Conservation (phyloP, 2,113 vertebrate species). For the Polypterus bichir region DNA sequence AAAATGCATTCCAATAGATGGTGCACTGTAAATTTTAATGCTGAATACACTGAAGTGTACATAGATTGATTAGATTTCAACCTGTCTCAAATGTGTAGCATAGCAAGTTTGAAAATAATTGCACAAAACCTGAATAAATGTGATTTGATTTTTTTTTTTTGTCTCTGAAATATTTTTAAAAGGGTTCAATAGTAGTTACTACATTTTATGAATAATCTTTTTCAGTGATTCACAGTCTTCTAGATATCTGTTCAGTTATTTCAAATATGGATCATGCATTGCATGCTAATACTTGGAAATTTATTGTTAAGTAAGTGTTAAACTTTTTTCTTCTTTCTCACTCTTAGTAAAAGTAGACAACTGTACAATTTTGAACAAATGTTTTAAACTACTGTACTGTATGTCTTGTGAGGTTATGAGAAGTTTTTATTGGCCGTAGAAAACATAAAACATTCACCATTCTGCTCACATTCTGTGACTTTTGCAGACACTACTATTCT, state of each 20-base stretch:
- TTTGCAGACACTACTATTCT: too few relatives aligned
- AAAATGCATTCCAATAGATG: too few relatives aligned
- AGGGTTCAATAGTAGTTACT: background rate
- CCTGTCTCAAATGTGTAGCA: too few relatives aligned
- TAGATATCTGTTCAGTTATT: constrained; percentile 83
- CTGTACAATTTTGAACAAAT: too few relatives aligned
- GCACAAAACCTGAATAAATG: background rate
- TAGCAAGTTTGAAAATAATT: background rate
- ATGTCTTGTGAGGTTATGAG: too few relatives aligned
- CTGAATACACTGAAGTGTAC: too few relatives aligned
- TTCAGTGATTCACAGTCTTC: constrained; percentile 76
- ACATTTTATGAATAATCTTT: background rate
- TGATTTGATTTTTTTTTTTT: background rate
- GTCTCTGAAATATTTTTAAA: background rate
- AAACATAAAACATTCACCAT: too few relatives aligned
- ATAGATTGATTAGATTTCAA: too few relatives aligned
- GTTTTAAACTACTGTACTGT: too few relatives aligned
- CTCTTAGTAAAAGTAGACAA: background rate
- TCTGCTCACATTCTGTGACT: too few relatives aligned
- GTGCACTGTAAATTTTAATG: too few relatives aligned
- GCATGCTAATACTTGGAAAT: constrained; percentile 94
- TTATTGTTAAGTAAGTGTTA: constrained; percentile 79
- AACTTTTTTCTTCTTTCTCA: background rate
- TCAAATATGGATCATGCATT: constrained; percentile 83
- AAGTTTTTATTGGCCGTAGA: too few relatives aligned